Evolutionary conservation across 2,888 invertebrate genomes (phyloP).

Genomic region (Mayetiola destructor): DNA sequence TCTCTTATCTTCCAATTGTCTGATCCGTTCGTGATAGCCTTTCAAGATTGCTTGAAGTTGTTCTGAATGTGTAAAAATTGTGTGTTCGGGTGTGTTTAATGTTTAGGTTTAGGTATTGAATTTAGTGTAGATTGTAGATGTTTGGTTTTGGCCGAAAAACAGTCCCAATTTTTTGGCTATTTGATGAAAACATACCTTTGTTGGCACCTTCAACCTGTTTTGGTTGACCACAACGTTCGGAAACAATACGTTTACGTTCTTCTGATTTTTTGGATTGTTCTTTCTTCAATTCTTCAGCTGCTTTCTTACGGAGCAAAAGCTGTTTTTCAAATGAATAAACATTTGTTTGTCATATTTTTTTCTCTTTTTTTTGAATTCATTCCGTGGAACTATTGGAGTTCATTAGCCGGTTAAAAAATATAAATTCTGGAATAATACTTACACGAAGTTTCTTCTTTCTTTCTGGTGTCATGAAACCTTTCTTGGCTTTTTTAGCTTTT

Average conservation of each 20-base stretch:
- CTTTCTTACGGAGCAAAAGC: conserved; percentile 99
- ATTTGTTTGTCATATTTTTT: no score
- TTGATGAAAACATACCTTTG: conserved; percentile 70
- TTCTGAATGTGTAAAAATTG: background rate
- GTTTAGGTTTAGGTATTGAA: no score
- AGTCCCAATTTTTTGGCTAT: no score
- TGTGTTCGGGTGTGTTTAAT: no score
- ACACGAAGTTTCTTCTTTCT: conserved; percentile 99
- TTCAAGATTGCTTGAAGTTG: conserved; percentile 14
- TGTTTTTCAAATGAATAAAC: no score
- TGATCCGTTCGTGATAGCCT: conserved; percentile 72
- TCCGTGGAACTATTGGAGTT: no score
- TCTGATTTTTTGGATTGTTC: conserved; percentile 98
- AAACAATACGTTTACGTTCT: conserved; percentile 93
- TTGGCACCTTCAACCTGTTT: conserved; percentile 83
- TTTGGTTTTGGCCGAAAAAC: no score
- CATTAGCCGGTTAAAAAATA: background rate
- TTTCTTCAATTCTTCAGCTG: conserved; percentile 98
- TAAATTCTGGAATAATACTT: conserved; percentile 34
- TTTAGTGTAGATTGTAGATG: no score
- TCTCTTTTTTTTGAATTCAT: no score
- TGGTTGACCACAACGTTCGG: conserved; percentile 84
- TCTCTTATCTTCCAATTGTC: conserved; percentile 76
- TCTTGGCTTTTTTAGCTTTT: conserved; percentile 97
- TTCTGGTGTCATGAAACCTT: conserved; percentile 99